A percentile compares a stretch with the other conserved stretches of the same genome.
Conservation (phyloP, 2,113 vertebrate species). For the Protobothrops flavoviridis region DNA sequence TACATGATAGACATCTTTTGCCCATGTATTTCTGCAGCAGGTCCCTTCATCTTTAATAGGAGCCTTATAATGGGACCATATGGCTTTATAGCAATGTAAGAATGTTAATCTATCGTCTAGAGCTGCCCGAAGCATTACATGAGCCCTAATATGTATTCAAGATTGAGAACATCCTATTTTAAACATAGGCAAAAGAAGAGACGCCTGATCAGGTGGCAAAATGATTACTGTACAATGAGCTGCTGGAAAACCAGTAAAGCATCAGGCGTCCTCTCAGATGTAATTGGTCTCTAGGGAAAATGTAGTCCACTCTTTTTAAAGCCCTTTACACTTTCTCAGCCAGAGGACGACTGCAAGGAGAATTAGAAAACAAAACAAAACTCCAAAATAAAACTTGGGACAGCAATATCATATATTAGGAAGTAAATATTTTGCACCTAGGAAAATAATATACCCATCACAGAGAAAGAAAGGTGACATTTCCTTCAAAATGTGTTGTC, state of each 20-base stretch:
- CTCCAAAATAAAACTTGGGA: slow-evolving; percentile 25
- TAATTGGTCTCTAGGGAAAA: slow-evolving; percentile 76
- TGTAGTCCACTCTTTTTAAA: slow-evolving; percentile 65
- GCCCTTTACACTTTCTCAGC: slow-evolving; percentile 74
- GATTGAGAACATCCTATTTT: slow-evolving; percentile 71
- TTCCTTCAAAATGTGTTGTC: slow-evolving; percentile 41
- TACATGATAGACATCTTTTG: slow-evolving; percentile 66
- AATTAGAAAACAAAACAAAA: slow-evolving; percentile 52
- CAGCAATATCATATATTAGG: slow-evolving; percentile 33
- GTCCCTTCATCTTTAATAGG: slow-evolving; percentile 69
- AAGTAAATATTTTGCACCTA: slow-evolving; percentile 40
- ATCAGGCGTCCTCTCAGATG: slow-evolving; percentile 71
- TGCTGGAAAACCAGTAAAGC: slow-evolving; percentile 49
- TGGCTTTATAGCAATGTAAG: slow-evolving; percentile 74
- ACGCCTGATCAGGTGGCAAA: slow-evolving; percentile 72
- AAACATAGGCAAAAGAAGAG: slow-evolving; percentile 70
- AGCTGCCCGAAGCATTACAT: slow-evolving; percentile 71
- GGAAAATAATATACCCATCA: slow-evolving; percentile 41
- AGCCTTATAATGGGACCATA: slow-evolving; percentile 74
- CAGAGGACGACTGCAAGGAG: slow-evolving; percentile 66
- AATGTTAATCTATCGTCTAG: slow-evolving; percentile 78
- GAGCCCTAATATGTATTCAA: slow-evolving; percentile 65
- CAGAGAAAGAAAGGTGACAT: slow-evolving; percentile 29
- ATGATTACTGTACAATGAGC: slow-evolving; percentile 67
- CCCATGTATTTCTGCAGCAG: slow-evolving; percentile 64